Conservation (phyloP, 2,113 vertebrate species). For the Perca flavescens region DNA sequence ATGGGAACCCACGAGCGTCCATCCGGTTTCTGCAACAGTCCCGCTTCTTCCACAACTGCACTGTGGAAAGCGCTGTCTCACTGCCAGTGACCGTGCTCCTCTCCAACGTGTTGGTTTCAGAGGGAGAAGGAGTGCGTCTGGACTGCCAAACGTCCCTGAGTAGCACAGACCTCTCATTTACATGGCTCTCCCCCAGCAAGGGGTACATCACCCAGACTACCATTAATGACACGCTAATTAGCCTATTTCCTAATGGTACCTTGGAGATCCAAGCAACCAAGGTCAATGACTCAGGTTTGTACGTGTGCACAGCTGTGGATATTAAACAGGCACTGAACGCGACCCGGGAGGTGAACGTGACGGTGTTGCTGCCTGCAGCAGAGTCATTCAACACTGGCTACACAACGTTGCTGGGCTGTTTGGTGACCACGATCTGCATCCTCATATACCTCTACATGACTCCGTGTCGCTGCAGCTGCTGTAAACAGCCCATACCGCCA, state of each 20-base stretch:
- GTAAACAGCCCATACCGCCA: constrained; percentile 76
- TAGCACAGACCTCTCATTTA: constrained; percentile 80
- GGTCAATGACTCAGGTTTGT: constrained; percentile 90
- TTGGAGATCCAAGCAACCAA: constrained; percentile 86
- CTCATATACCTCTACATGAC: constrained; percentile 94
- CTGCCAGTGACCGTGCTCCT: constrained; percentile 72
- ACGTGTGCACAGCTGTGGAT: constrained; percentile 90
- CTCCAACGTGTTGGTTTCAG: constrained; percentile 77
- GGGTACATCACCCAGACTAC: constrained; percentile 81
- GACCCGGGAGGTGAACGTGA: constrained; percentile 91
- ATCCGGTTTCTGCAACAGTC: constrained; percentile 86
- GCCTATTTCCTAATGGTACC: constrained; percentile 89
- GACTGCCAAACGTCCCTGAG: constrained; percentile 87
- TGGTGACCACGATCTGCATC: constrained; percentile 89
- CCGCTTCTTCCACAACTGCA: constrained; percentile 90
- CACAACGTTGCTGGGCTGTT: constrained; percentile 93
- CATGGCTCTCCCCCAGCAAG: constrained; percentile 89
- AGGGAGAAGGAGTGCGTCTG: constrained; percentile 85
- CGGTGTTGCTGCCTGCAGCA: constrained; percentile 75
- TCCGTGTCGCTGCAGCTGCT: constrained; percentile 90
- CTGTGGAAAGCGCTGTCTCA: constrained; percentile 38
- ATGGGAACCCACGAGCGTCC: constrained; percentile 79
- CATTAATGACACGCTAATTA: constrained; percentile 84
- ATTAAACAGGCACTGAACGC: constrained; percentile 86
- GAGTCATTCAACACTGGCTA: constrained; percentile 93